Conservation (phyloP, 2,888 invertebrate species). For the Epirrhoe tristata region DNA sequence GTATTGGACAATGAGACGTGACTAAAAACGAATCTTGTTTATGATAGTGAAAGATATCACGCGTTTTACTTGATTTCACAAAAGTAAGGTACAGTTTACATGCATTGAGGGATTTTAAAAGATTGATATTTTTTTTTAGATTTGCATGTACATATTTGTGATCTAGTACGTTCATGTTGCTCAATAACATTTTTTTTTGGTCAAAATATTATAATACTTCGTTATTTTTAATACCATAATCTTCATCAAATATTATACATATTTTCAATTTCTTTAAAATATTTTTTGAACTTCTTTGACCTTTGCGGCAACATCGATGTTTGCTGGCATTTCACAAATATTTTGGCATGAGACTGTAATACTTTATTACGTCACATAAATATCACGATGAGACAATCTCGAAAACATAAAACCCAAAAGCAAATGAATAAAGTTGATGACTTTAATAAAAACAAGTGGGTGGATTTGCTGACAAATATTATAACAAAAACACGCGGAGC, state of each 20-base stretch:
- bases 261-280: background rate
- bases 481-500: background rate
- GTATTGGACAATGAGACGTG: slow-evolving; percentile 53
- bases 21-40: slow-evolving; percentile 52
- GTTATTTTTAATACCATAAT: too few species aligned
- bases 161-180: too few species aligned
- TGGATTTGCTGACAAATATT: background rate
- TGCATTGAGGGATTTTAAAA: background rate
- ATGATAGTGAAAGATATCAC: slow-evolving; percentile 43
- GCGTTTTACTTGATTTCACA: slow-evolving; percentile 31
- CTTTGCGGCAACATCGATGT: slow-evolving; percentile 45
- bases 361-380: slow-evolving; percentile 15
- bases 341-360: slow-evolving; percentile 33
- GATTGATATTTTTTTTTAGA: too few species aligned
- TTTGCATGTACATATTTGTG: too few species aligned
- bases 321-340: slow-evolving; percentile 35
- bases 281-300: slow-evolving; percentile 44
- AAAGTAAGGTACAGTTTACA: background rate
- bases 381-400: slow-evolving; percentile 2
- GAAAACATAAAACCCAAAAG: background rate
- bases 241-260: too few species aligned
- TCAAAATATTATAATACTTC: too few species aligned
- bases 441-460: background rate
- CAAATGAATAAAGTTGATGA: background rate
- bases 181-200: too few species aligned